Base-by-base conservation (phyloP, 2,113 vertebrate genomes). In the Lipophrys pholis region DNA sequence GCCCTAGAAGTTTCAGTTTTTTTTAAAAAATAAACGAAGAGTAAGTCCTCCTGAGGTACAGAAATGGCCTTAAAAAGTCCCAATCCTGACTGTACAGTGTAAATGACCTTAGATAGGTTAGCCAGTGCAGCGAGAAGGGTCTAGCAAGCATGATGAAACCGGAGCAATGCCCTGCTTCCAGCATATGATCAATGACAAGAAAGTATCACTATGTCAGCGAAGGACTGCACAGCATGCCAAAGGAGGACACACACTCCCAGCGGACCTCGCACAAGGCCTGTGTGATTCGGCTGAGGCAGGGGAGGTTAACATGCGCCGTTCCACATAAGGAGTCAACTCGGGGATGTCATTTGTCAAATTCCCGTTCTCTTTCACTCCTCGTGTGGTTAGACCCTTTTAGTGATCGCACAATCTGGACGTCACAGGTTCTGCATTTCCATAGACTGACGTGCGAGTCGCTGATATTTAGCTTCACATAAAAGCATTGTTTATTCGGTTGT, bases 61-160 rank as follows among this genome's bases (percentile, higher is more conserved):
- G 73, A 30, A 59, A 53, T 57, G 68, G 76, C 69, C 55, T 75
- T 57, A 61, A 76, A 76, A 75, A 81, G 57, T 71, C 59, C 21
- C 16, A 30, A 55, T 84, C 49, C 58, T 1, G 2, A 63, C 63
- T 78, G 59, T 84, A 86, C 81, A 77, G 72, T 77, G 79, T 86
- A 87, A 87, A 92, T 83, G 89, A 86, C 88, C 85, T 80, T 2
- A 61, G 78, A 87, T 84, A 73, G 69, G 84, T 88, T 84, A 73
- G 81, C 82, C 76, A 71, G 40, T 73, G 78, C 86, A 56, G 76
- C 72, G 63, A 80, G 73, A 76, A 8, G 57, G 72, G 80, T 88
- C 71, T 70, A 49, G 90, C 88, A 90, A 92, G 82, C 73, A 90
- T 92, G 90, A 91, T 92, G 90, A 89, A 93, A 93, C 89, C 76